Conservation (phyloP, 2,113 vertebrate species). For the Ammospiza caudacuta region DNA sequence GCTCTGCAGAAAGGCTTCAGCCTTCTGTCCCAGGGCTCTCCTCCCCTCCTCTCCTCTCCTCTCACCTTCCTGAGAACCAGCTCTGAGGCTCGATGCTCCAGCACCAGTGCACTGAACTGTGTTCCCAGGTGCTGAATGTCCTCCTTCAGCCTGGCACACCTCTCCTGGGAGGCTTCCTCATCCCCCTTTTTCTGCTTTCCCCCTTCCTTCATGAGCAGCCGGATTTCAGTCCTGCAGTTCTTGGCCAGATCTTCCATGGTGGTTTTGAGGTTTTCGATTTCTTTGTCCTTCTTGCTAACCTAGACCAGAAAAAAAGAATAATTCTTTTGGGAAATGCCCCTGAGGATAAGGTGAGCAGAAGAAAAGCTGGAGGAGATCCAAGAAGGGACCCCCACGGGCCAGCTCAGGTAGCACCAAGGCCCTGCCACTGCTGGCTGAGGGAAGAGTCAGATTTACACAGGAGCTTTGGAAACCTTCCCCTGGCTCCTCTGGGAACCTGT, state of each 20-base stretch:
- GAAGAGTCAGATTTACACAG: not conserved
- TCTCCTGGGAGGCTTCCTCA: slow-evolving; percentile 56
- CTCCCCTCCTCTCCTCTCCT: not conserved
- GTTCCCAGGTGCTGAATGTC: slow-evolving; percentile 67
- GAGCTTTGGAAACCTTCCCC: not conserved
- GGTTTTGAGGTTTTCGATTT: slow-evolving; percentile 73
- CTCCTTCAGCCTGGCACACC: slow-evolving; percentile 65
- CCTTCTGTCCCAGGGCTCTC: not conserved
- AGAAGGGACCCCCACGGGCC: not conserved
- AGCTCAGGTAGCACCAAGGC: not conserved
- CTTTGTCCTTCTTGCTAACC: slow-evolving; percentile 75
- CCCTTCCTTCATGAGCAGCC: slow-evolving; percentile 48
- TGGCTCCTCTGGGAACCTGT: not conserved
- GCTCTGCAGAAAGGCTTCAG: not conserved
- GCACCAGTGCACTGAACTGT: slow-evolving; percentile 68
- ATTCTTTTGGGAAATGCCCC: not conserved
- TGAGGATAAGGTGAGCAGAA: not conserved
- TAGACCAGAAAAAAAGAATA: slow-evolving; percentile 43
- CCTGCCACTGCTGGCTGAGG: not conserved
- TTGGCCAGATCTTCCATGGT: slow-evolving; percentile 67
- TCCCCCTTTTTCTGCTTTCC: slow-evolving; percentile 70
- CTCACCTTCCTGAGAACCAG: slow-evolving; percentile 79
- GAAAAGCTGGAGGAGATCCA: not conserved
- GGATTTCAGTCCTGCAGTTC: slow-evolving; percentile 55
- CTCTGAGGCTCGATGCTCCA: slow-evolving; percentile 76